phyloP scores from a whole-genome alignment of 2,113 vertebrate species.

The Capreolus pygargus region DNA sequence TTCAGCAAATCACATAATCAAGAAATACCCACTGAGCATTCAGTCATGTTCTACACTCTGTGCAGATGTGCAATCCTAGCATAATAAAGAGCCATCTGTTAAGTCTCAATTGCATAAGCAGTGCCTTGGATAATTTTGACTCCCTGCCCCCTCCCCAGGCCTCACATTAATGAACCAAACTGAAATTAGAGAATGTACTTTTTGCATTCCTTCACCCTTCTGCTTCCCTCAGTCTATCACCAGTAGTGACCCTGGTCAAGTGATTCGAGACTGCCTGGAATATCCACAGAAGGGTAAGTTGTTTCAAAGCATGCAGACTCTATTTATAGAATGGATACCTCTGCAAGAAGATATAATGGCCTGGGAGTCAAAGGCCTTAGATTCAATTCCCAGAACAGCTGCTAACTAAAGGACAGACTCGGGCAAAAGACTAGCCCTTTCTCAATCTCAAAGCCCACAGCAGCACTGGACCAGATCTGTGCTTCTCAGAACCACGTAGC shows the following conservation, averaged over 20 bases:
- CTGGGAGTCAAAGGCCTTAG: not conserved
- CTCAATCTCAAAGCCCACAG: not conserved
- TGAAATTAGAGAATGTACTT: constrained; percentile 12
- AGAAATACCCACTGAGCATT: constrained; percentile 34
- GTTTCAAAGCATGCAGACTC: not conserved
- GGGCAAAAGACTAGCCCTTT: not conserved
- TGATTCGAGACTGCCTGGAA: constrained; percentile 5
- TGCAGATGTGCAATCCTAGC: constrained; percentile 4
- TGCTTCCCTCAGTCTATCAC: not conserved
- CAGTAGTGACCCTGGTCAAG: not conserved
- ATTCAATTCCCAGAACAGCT: not conserved
- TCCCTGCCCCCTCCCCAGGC: not conserved
- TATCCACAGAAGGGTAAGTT: not conserved
- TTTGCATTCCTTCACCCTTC: not conserved
- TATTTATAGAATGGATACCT: not conserved
- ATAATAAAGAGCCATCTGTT: constrained; percentile 25
- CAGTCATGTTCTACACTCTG: not conserved
- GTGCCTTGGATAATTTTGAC: not conserved
- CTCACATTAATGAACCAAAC: not conserved
- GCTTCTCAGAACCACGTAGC: not conserved
- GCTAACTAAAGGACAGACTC: not conserved
- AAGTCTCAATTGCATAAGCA: constrained; percentile 5
- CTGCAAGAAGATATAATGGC: not conserved
- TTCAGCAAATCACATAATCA: constrained; percentile 19
- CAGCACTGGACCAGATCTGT: not conserved